Base-by-base conservation (phyloP, 1,140 invertebrate genomes). In the Aricia agestis region DNA sequence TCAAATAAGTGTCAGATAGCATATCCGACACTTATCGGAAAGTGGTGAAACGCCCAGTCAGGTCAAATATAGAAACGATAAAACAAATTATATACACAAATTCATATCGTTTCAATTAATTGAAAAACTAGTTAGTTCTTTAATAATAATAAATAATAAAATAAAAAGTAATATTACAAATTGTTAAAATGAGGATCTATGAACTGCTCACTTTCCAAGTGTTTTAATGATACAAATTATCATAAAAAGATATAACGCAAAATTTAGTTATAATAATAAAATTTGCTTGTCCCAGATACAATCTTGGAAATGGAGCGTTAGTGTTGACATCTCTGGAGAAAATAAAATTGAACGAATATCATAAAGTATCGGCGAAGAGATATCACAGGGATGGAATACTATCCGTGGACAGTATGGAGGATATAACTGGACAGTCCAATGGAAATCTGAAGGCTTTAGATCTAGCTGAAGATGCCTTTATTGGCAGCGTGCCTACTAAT, bases 361-460 rank as follows among this genome's bases (percentile, higher is more conserved):
- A 98, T 84, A 94, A 94, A 75, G 94, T 98, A 13, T 94, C 95
- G 1, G 96, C 96, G 5, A 97, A 97, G 80, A 92, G 97, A 58
- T 97, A 97, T 83, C 95, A 97, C 76, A 93, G 95, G 66, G 96
- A 98, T 81, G 97, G 97, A 0, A 94, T 97, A 66, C 89, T 98
- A 45, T 95, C 96, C 74, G 93, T 98, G 32, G 96, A 98, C 82
- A 94, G 95, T 67, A 94, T 94, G 67, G 95, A 97, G 81, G 94
- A 97, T 72, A 94, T 98, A 0, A 94, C 94, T 2, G 97, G 96
- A 7, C 95, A 96, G 81, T 96, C 96, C 67, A 94, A 94, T 69
- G 97, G 97, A 32, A 94, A 95, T 72, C 92, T 97, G 7, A 96
- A 96, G 80, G 96, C 96, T 11, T 91, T 98, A 58, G 97, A 98